Conservation (phyloP, 2,113 vertebrate genomes). For the Mesocricetus auratus region DNA sequence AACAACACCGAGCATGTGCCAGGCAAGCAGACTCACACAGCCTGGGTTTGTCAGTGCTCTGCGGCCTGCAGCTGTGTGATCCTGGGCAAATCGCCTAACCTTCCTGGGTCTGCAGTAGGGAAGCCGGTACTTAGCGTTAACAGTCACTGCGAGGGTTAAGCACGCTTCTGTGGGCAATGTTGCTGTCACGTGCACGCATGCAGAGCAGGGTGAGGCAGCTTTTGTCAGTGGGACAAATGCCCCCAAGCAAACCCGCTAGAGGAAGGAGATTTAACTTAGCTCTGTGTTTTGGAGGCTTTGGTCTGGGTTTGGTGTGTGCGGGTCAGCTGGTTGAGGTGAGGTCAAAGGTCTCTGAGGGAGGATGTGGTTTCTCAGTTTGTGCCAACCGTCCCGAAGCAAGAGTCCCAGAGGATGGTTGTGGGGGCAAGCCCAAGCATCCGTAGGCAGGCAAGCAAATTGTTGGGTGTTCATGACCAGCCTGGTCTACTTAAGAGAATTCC, state of each 20-base stretch:
- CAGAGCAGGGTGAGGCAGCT: not conserved
- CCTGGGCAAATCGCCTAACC: slow-evolving; percentile 31
- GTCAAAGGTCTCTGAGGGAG: not conserved
- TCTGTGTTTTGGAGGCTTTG: not conserved
- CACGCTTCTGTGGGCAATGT: not conserved
- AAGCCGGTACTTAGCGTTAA: not conserved
- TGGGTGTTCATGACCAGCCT: not conserved
- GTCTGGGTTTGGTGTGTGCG: not conserved
- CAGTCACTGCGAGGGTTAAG: not conserved
- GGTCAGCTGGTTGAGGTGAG: not conserved
- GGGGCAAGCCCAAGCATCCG: not conserved
- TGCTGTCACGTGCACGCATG: not conserved
- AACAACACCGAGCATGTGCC: not conserved
- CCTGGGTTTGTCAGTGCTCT: not conserved
- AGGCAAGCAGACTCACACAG: not conserved
- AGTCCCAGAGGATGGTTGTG: not conserved
- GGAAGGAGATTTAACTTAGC: not conserved
- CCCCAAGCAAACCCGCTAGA: not conserved
- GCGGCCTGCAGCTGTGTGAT: slow-evolving; percentile 40
- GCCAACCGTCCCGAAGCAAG: not conserved
- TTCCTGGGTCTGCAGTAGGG: slow-evolving; percentile 51
- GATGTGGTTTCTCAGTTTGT: not conserved
- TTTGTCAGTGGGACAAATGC: not conserved
- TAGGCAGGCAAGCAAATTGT: not conserved
- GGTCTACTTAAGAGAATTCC: not conserved